Evolutionary conservation across 2,113 vertebrate genomes (phyloP).

Genomic region (Ammospiza nelsoni): DNA sequence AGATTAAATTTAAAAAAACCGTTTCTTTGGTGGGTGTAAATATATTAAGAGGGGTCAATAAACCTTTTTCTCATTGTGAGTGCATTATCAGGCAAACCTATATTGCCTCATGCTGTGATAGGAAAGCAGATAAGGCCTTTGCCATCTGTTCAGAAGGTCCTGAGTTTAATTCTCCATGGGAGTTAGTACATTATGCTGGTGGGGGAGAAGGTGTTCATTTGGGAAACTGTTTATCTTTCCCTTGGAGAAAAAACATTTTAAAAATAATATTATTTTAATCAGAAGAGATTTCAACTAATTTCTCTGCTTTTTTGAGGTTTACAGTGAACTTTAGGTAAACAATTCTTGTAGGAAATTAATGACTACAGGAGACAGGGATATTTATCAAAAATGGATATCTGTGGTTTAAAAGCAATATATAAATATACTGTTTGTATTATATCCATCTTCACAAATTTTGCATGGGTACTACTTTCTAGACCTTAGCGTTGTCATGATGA

Average conservation of each 20-base stretch:
- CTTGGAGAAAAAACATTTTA: background rate
- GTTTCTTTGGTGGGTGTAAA: background rate
- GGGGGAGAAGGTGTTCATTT: constrained; percentile 20
- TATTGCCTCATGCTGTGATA: constrained; percentile 41
- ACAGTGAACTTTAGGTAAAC: background rate
- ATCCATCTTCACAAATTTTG: background rate
- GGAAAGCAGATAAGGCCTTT: constrained; percentile 56
- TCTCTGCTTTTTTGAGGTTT: background rate
- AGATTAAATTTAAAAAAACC: background rate
- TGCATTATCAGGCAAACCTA: constrained; percentile 48
- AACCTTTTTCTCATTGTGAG: constrained; percentile 32
- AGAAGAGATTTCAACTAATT: background rate
- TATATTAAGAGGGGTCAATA: background rate
- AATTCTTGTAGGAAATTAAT: background rate
- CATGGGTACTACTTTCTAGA: background rate
- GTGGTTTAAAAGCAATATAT: background rate
- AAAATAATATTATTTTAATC: constrained; percentile 15
- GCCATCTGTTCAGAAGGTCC: constrained; percentile 71
- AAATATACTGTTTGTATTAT: background rate
- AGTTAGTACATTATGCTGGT: constrained; percentile 20
- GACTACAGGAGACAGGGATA: background rate
- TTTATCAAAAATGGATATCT: background rate
- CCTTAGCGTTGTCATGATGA: background rate
- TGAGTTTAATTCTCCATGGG: constrained; percentile 70
- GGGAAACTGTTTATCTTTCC: constrained; percentile 37